Conservation (phyloP, 2,888 invertebrate species). For the Alviniconcha strummeri region DNA sequence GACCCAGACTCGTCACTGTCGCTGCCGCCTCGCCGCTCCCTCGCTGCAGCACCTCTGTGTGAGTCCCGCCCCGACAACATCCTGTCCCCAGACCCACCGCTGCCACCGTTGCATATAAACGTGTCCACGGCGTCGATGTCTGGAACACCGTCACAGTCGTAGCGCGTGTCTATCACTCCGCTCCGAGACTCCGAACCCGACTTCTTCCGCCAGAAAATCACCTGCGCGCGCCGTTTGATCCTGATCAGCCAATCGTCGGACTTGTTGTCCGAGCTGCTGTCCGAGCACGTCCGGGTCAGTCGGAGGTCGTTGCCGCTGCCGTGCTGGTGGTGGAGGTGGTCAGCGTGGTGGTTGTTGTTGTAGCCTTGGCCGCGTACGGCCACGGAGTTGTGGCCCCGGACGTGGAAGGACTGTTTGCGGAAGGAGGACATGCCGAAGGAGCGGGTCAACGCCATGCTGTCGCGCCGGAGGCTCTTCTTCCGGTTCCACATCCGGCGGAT, state of each 20-base stretch:
- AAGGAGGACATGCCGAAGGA: slow-evolving; percentile 46
- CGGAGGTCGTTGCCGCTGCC: background rate
- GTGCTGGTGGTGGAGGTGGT: background rate
- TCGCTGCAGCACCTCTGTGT: background rate
- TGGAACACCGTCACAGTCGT: slow-evolving; percentile 26
- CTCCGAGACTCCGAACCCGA: background rate
- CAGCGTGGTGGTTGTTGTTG: background rate
- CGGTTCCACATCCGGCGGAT: slow-evolving; percentile 46
- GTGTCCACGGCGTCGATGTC: slow-evolving; percentile 27
- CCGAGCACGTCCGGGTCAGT: background rate
- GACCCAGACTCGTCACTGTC: too few species aligned
- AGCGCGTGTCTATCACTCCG: slow-evolving; percentile 21
- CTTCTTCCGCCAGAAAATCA: slow-evolving; percentile 22
- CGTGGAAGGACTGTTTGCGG: slow-evolving; percentile 36
- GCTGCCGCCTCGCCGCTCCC: background rate
- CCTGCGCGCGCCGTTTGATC: slow-evolving; percentile 27
- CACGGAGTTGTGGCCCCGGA: background rate
- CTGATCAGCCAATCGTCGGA: slow-evolving; percentile 32
- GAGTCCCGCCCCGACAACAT: too few species aligned
- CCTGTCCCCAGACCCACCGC: too few species aligned
- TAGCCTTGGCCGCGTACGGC: too few species aligned
- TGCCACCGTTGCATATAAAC: background rate
- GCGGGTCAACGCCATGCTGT: slow-evolving; percentile 43
- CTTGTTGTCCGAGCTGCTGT: slow-evolving; percentile 20
- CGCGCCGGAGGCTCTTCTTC: slow-evolving; percentile 40